phyloP scores from a whole-genome alignment of 2,797 vertebrate genomes.

The Melanotaenia nigrans region DNA sequence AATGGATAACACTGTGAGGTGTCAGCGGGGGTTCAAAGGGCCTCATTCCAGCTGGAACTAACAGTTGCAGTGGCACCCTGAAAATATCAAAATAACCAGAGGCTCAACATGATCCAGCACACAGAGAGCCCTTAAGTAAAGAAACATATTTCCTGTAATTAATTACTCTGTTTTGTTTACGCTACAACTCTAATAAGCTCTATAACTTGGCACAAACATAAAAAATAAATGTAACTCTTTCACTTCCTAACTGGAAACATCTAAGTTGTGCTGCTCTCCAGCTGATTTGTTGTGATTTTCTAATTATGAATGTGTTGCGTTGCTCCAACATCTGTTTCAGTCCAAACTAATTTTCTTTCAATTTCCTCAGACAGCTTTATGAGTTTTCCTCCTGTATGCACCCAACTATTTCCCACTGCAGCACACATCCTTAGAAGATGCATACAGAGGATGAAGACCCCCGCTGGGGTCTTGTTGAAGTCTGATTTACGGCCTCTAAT shows the following conservation, averaged over 20 bases:
- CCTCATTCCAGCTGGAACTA: constrained; percentile 19
- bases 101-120: not conserved
- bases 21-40: constrained; percentile 31
- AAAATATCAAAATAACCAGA: not conserved
- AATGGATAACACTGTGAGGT: constrained; percentile 30
- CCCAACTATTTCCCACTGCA: constrained; percentile 34
- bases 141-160: not conserved
- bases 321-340: constrained; percentile 29
- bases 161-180: not conserved
- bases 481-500: constrained; percentile 77
- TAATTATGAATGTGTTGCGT: constrained; percentile 25
- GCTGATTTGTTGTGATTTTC: constrained; percentile 16
- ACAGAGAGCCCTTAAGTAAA: not conserved
- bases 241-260: not conserved
- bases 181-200: constrained; percentile 5
- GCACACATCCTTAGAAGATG: constrained; percentile 39
- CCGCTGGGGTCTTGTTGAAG: constrained; percentile 62
- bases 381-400: constrained; percentile 28
- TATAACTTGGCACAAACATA: constrained; percentile 2
- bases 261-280: not conserved
- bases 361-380: constrained; percentile 42
- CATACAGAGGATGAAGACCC: constrained; percentile 58
- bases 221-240: constrained; percentile 15
- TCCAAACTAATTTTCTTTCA: constrained; percentile 26
- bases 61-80: constrained; percentile 7